Base-by-base conservation (phyloP, 2,797 vertebrate species). In the Phaenicophaeus curvirostris region DNA sequence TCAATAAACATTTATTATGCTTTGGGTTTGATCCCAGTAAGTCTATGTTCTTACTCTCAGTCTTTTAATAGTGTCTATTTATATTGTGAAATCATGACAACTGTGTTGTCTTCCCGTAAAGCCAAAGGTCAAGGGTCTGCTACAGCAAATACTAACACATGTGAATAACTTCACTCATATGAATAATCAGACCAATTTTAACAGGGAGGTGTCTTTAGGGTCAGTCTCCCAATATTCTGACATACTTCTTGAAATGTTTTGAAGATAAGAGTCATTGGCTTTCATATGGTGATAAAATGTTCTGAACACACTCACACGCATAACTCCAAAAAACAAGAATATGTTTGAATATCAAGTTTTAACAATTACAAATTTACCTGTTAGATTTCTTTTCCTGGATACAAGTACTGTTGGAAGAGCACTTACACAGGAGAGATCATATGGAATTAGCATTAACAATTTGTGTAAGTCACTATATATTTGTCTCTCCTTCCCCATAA, bases 211-310 rank as follows among this genome's bases (percentile, higher is more conserved):
- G 69, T 79, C 91, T 91, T 63, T 76, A 71, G 76, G 85, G 90
- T 95, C 87, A 90, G 37, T 17, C 27, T 93, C 83, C 80, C 66
- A 91, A 90, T 94, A 96, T 94, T 96, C 90, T 94, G 87, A 89
- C 92, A 92, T 79, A 66, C 62, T 91, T 89, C 68, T 82, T 76
- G 57, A 94, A 90, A 81, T 76, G 33, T 88, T 96, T 94, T 93
- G 55, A 81, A 76, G 62, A 42, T 90, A 86, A 25, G 48, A 91
- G 53, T 75, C 67, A 23, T 7, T 93, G 79, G 79, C 48, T 88
- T 93, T 94, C 91, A 84, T 84, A 76, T 76, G 74, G 69, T 78
- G 84, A 87, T 82, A 90, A 94, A 95, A 86, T 44, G 17, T 39
- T 95, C 80, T 35, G 42, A 90, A 44, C 16, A 78, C 55, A 39